Base-by-base conservation (phyloP, 1,140 invertebrate species). In the Platyscapa corneri region DNA sequence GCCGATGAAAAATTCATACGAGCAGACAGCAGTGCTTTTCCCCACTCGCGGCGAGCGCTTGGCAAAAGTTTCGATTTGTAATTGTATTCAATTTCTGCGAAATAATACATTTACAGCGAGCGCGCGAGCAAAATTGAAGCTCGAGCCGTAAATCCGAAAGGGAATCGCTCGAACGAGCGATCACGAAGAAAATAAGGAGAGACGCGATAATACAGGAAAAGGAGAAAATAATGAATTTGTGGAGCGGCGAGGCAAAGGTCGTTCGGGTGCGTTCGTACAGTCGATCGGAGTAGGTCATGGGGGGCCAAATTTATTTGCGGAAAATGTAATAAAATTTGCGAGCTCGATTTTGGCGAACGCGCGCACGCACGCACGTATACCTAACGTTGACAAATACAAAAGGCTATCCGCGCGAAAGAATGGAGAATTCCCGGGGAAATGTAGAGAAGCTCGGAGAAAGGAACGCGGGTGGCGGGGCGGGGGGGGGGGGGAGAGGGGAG, bases 321-420 rank as follows among this genome's bases (percentile, higher is more conserved):
- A 72, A 84, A 87, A 85, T 74, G 53, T 81, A 85, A 81, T 85
- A 85, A 80, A 85, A 85, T 74, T 67, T 67, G 30, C 6, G 2
- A 39, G 53, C 53, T 53, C 32, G 76, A 60, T 37, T 78, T 53
- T 27, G 30, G 75, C 46, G 30, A 39, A 27, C 46, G 67, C 10
- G 46, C 27, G 42, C 42, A 42, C 75, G 49, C 75, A 75, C 72
- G 65, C 34, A 46, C 30, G 53, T 65, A 67, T 34, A 60, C 34
- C 27, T 74, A 79, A 79, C 75, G 86, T 85, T 89, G 88, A 89
- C 88, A 87, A 90, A 89, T 88, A 88, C 84, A 87, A 87, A 88
- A 87, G 88, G 79, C 67, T 76, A 86, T 85, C 65, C 83, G 83
- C 80, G 84, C 79, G 83, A 83, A 88, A 89, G 88, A 88, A 89